Evolutionary conservation across 2,797 vertebrate species (phyloP).

Genomic region (Neostethus bicornis): DNA sequence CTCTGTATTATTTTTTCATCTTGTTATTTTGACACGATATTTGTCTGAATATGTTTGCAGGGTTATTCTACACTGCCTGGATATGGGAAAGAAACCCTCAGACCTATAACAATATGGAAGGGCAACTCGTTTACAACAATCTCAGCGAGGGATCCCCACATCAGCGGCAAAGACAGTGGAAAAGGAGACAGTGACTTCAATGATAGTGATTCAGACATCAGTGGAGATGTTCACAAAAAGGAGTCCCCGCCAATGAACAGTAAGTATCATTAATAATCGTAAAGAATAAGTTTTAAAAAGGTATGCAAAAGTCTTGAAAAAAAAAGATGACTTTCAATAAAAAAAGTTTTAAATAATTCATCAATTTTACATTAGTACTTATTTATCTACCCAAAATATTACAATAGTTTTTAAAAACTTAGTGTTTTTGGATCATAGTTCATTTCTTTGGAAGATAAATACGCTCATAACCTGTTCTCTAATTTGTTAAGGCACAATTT

Average conservation of each 20-base stretch:
- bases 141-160: constrained; percentile 90
- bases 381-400: not conserved
- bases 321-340: not conserved
- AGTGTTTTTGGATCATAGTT: not conserved
- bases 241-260: constrained; percentile 85
- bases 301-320: not conserved
- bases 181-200: constrained; percentile 99
- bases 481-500: no score
- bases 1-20: constrained; percentile 10
- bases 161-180: constrained; percentile 98
- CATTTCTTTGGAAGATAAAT: constrained; percentile 8
- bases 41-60: constrained; percentile 66
- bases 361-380: no score
- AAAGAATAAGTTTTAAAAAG: not conserved
- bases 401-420: not conserved
- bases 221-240: constrained; percentile 91
- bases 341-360: no score
- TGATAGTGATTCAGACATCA: constrained; percentile 96
- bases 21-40: constrained; percentile 23
- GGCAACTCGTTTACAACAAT: constrained; percentile 94
- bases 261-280: constrained; percentile 51
- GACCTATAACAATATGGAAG: constrained; percentile 92
- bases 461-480: no score
- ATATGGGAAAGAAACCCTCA: constrained; percentile 86
- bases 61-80: constrained; percentile 86